phyloP scores from a whole-genome alignment of 2,113 vertebrate genomes.

The Ceuthmochares aereus region DNA sequence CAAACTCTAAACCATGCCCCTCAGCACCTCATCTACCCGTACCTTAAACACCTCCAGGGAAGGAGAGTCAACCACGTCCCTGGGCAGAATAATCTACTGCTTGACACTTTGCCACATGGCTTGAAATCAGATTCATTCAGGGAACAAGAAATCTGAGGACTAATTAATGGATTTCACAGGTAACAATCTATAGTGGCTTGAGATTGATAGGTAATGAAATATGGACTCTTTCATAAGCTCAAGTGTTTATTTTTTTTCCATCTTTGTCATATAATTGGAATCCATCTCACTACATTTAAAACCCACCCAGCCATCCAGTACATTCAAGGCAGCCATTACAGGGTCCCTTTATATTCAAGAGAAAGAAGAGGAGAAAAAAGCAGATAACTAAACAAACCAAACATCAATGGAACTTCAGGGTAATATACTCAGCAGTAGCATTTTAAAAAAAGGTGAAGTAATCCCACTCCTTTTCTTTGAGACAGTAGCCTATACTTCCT shows the following conservation, averaged over 20 bases:
- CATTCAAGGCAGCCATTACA: not conserved
- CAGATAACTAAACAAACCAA: not conserved
- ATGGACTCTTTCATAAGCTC: not conserved
- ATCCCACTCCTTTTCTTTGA: not conserved
- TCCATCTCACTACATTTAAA: not conserved
- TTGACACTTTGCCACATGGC: not conserved
- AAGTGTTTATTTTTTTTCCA: not conserved
- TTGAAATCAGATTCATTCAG: not conserved
- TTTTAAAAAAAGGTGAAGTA: not conserved
- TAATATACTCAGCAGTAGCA: not conserved
- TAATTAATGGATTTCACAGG: not conserved
- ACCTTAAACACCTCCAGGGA: no score
- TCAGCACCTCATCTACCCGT: no score
- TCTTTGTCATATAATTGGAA: not conserved
- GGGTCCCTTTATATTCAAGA: not conserved
- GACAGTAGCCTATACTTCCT: not conserved
- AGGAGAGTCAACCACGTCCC: no score
- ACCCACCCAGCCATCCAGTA: fast-evolving
- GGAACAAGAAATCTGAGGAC: not conserved
- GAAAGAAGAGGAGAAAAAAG: fast-evolving
- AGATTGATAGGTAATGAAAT: not conserved
- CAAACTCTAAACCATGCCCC: no score
- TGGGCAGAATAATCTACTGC: not conserved
- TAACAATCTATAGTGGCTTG: not conserved
- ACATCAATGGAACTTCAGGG: not conserved